Conservation (phyloP, 2,888 invertebrate species). For the Aricia artaxerxes region DNA sequence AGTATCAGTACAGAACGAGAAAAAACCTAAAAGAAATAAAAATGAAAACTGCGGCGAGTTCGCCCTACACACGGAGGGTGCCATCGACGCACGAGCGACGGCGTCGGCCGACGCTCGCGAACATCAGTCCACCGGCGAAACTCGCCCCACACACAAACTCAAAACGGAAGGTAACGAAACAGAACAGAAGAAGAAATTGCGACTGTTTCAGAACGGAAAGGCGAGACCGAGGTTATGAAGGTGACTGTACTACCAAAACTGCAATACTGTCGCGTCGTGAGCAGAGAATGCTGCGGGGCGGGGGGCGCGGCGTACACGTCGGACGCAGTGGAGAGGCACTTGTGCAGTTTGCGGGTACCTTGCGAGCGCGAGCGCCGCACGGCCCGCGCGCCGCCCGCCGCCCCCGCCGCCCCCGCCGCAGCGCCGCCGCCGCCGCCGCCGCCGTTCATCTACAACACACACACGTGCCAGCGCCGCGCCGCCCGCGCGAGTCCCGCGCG, state of each 20-base stretch:
- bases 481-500: slow-evolving; percentile 27
- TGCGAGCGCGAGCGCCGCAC: slow-evolving; percentile 86
- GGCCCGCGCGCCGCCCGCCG: slow-evolving; percentile 52
- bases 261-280: slow-evolving; percentile 95
- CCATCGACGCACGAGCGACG: slow-evolving; percentile 2
- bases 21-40: slow-evolving; percentile 46
- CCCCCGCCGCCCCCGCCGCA: slow-evolving; percentile 46
- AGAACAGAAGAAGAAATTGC: slow-evolving; percentile 65
- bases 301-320: slow-evolving; percentile 85
- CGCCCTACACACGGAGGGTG: slow-evolving; percentile 34
- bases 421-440: slow-evolving; percentile 49
- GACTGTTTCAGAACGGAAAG: slow-evolving; percentile 73
- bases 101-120: slow-evolving; percentile 18
- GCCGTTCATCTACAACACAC: slow-evolving; percentile 84
- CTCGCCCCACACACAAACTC: slow-evolving; percentile 40
- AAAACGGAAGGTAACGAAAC: slow-evolving; percentile 46
- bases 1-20: slow-evolving; percentile 52
- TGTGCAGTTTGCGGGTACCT: slow-evolving; percentile 96
- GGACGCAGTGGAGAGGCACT: slow-evolving; percentile 94
- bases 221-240: slow-evolving; percentile 70
- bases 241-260: slow-evolving; percentile 96
- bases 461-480: slow-evolving; percentile 42
- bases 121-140: slow-evolving; percentile 36
- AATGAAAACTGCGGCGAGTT: slow-evolving; percentile 40
- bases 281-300: slow-evolving; percentile 84